A percentile compares a stretch with the other conserved stretches of the same genome.
These are phyloP conservation scores for Acanthopagrus latus DNA, from an alignment of 2,797 vertebrate genomes.

Conservation along the genomic window DNA sequence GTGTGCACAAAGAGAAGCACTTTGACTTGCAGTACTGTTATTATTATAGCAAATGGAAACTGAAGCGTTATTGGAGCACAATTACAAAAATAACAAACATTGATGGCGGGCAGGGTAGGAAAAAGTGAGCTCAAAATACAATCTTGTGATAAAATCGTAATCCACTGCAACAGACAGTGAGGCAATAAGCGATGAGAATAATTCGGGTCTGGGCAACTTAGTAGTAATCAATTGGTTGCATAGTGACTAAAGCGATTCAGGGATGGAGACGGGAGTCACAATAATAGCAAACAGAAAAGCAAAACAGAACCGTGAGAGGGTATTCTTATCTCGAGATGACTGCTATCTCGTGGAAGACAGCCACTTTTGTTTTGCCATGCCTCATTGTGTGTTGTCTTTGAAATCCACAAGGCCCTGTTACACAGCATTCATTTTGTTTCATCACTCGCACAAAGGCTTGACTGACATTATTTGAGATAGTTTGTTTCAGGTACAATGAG, in stretches of 20 bases:
- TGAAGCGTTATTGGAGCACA: constrained; percentile 1
- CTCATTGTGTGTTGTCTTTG: constrained; percentile 78
- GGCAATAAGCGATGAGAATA: constrained; percentile 60
- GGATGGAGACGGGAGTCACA: constrained; percentile 64
- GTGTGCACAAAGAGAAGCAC: constrained; percentile 23
- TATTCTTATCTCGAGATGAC: constrained; percentile 78
- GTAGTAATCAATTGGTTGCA: constrained; percentile 68
- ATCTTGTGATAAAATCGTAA: constrained; percentile 51
- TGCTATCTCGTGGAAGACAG: constrained; percentile 76
- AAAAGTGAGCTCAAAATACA: constrained; percentile 43
- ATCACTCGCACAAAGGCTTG: constrained; percentile 73
- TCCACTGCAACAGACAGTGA: constrained; percentile 42
- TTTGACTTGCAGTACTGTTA: neutral
- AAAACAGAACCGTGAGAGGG: constrained; percentile 67
- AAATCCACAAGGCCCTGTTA: constrained; percentile 77
- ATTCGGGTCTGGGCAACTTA: constrained; percentile 41
- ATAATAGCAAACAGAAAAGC: constrained; percentile 74
- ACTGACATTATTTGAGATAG: constrained; percentile 76
- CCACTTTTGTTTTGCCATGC: constrained; percentile 77
- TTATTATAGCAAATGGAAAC: constrained; percentile 15
- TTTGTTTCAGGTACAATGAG: constrained; percentile 78
- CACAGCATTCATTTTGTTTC: constrained; percentile 74
- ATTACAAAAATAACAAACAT: constrained; percentile 14
- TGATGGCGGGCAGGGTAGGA: neutral
- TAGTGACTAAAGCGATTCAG: constrained; percentile 64